Percentiles rank a stretch among this genome's conserved stretches.
Evolutionary conservation across 1,140 invertebrate genomes (phyloP).

Genomic region (Pseudachorutes palmiensis): DNA sequence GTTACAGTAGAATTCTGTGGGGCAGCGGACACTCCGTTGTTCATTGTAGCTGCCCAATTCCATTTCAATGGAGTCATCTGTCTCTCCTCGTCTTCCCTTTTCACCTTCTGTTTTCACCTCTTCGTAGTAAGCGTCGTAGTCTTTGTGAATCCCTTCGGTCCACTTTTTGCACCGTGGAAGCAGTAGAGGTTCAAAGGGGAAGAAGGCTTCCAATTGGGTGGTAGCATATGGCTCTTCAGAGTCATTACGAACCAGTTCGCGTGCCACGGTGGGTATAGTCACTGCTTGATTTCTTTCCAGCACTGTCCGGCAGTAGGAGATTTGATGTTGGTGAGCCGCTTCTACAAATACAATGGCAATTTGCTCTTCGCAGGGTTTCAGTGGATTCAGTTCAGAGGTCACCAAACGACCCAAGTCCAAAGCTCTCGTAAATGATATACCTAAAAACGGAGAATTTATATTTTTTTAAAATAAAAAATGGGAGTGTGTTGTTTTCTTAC

Average conservation of each 20-base stretch:
- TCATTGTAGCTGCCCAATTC: constrained; percentile 26
- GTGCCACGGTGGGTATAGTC: constrained; percentile 48
- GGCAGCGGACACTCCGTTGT: neutral
- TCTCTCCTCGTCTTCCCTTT: neutral
- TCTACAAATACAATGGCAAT: constrained; percentile 76
- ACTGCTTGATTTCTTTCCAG: constrained; percentile 73
- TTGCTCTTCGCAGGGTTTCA: constrained; percentile 64
- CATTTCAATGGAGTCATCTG: constrained; percentile 30
- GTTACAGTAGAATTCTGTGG: constrained; percentile 3
- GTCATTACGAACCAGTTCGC: constrained; percentile 15
- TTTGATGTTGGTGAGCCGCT: constrained; percentile 72
- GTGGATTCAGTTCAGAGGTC: constrained; percentile 72
- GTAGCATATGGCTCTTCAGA: constrained; percentile 42
- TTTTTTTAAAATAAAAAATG: neutral
- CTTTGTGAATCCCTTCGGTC: constrained; percentile 15
- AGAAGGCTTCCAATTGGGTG: constrained; percentile 56
- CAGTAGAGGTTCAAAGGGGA: constrained; percentile 73
- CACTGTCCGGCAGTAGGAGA: constrained; percentile 83
- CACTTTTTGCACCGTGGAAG: constrained; percentile 50
- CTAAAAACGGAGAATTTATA: constrained; percentile 49
- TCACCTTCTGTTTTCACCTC: constrained; percentile 28
- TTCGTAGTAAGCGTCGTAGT: constrained; percentile 24
- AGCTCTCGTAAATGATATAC: constrained; percentile 64
- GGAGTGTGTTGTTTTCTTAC: constrained; percentile 46
- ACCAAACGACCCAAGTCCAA: constrained; percentile 76